Evolutionary conservation across 2,888 invertebrate genomes (phyloP).

Genomic region (Drosophila phalerata): DNA sequence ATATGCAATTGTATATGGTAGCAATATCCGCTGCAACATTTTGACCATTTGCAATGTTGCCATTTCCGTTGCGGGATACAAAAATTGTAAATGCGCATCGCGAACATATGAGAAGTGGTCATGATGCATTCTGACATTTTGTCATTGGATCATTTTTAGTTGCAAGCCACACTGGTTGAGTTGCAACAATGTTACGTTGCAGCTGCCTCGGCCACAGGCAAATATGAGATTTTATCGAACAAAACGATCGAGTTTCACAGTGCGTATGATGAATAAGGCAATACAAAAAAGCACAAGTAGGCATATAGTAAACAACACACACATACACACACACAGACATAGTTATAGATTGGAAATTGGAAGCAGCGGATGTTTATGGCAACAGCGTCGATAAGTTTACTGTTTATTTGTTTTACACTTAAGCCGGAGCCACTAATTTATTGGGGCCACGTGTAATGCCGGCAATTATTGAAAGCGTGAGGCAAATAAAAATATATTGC

Average conservation of each 20-base stretch:
- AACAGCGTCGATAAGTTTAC: constrained; percentile 53
- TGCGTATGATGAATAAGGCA: constrained; percentile 57
- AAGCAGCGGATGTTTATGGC: constrained; percentile 35
- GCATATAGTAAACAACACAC: constrained; percentile 13
- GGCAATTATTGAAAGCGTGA: constrained; percentile 81
- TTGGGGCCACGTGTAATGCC: constrained; percentile 77
- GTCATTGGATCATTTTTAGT: constrained; percentile 31
- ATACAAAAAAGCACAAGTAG: background rate
- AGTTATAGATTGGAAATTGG: background rate
- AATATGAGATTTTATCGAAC: constrained; percentile 30
- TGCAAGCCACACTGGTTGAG: background rate
- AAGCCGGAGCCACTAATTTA: constrained; percentile 70
- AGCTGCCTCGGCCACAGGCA: constrained; percentile 34
- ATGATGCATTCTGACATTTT: constrained; percentile 28
- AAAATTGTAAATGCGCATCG: constrained; percentile 22
- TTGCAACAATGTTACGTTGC: constrained; percentile 10
- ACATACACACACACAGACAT: constrained; percentile 3
- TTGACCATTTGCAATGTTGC: constrained; percentile 3
- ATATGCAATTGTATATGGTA: constrained; percentile 10
- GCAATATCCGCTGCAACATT: constrained; percentile 22
- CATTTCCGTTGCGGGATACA: constrained; percentile 15
- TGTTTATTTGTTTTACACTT: constrained; percentile 67
- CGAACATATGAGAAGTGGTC: constrained; percentile 10
- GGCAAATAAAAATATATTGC: constrained; percentile 78
- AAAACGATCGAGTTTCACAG: constrained; percentile 23